Base-by-base conservation (phyloP, 2,888 invertebrate genomes). In the Scaptomyza polygonia region DNA sequence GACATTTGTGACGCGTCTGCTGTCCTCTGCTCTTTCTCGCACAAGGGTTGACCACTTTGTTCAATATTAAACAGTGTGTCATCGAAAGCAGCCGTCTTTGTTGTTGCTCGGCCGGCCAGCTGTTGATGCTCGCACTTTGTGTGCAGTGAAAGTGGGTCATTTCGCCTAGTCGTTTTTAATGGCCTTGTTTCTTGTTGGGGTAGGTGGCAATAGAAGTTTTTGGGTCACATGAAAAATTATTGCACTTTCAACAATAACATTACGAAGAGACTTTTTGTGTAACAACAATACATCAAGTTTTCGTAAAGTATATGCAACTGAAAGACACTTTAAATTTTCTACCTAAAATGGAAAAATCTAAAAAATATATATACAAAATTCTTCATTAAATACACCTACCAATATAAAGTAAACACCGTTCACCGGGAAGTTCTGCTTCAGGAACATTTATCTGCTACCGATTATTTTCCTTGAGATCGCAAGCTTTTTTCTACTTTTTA, bases 61-160 rank as follows among this genome's bases (percentile, higher is more conserved):
- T 76, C 67, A 53, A 69, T 69, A 53, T 72, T 59, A 72, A 65
- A 73, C 79, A 69, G 64, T 70, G 69, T 65, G 69, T 74, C 77
- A 69, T 47, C 61, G 72, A 55, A 75, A 63, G 72, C 74, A 55
- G 77, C 57, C 44, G n/a, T 44, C 44, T 16, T 39, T 39, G 39
- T 39, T 39, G 39, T 39, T 39, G 39, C 27, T 21, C 25, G n/a
- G 27, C 30, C 25, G n/a, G 27, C 30, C 58, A 61, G 59, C 58
- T 58, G 57, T 14, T 32, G 58, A 36, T 61, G 59, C 40, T 48
- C 61, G 32, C 68, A 72, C 67, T 62, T 61, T 66, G 55, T 52
- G 57, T 18, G 36, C 77, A 77, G 85, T 77, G 86, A 86, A 82
- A 82, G 82, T 82, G 80, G 86, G 82, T 78, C 82, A 78, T 9